phyloP scores from a whole-genome alignment of 2,888 invertebrate genomes.

The Oegoconia quadripuncta region DNA sequence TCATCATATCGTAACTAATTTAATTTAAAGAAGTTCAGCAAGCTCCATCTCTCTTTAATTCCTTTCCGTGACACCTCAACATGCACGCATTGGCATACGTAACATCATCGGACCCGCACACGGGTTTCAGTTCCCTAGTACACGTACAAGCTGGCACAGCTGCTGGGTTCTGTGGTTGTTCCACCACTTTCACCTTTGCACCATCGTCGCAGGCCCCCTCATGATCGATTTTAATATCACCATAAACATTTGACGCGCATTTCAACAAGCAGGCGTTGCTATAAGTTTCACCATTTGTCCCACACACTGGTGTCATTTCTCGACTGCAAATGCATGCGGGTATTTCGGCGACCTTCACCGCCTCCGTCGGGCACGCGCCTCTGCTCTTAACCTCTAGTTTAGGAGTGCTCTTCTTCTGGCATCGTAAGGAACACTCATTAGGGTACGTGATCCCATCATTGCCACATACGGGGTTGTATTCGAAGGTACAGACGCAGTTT shows the following conservation, averaged over 20 bases:
- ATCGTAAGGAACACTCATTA: conserved; percentile 33
- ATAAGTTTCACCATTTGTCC: conserved; percentile 37
- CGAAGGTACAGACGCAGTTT: conserved; percentile 21
- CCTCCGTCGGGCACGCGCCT: conserved; percentile 23
- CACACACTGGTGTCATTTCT: conserved; percentile 34
- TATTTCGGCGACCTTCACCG: conserved; percentile 13
- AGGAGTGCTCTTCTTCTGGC: conserved; percentile 16
- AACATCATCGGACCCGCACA: conserved; percentile 84
- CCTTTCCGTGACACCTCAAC: conserved; percentile 21
- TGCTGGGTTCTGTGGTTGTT: background rate
- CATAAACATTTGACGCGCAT: conserved; percentile 19
- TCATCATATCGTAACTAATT: too few relatives aligned
- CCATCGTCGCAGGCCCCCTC: conserved; percentile 1
- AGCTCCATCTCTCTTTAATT: background rate
- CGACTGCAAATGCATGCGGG: conserved; percentile 28
- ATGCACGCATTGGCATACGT: conserved; percentile 79
- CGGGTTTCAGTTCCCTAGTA: conserved; percentile 47
- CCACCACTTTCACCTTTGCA: conserved; percentile 1
- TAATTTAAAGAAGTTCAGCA: background rate
- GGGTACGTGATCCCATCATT: conserved; percentile 30
- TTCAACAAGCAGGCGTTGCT: conserved; percentile 34
- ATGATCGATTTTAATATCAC: background rate
- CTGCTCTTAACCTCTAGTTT: conserved; percentile 1
- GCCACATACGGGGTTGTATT: conserved; percentile 28
- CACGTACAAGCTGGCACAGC: conserved; percentile 11